Evolutionary conservation across 1,140 invertebrate genomes (phyloP), one percentile per base, ranked within the genome.

Genomic region (Odontomachus brunneus): DNA sequence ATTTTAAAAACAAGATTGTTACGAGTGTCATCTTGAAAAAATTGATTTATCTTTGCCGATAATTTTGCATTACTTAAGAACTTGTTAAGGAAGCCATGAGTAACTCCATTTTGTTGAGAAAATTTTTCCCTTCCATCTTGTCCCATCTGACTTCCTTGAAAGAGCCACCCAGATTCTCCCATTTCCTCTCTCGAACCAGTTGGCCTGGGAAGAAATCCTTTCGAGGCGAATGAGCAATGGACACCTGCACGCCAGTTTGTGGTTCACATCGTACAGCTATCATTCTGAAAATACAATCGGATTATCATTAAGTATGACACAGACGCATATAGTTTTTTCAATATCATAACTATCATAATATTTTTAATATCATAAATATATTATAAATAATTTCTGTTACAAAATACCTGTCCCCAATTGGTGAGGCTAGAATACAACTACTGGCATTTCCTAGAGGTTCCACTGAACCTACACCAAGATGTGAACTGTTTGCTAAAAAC

Each of bases 91-190:
- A 97, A 24, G 98, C 98, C 98, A 99, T 99, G 5, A 99, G 95
- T 82, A 99, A 95, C 95, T 99, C 98, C 96, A 99, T 98, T 95
- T 99, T 99, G 89, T 98, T 98, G 0, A 99, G 94, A 92, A 99
- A 99, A 94, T 99, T 99, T 90, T 98, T 97, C n/a, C 98, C 98
- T 92, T 99, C 98, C 96, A 99, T 98, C 94, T 98, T 98, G 65
- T 99, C 98, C 92, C 98, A 96, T 87, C 97, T 95, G 11, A 99
- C 97, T 95, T 98, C 97, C 92, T 98, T 97, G 93, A 98, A 99
- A 59, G 97, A 96, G 24, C 97, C 97, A 11, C 97, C 97, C 0
- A 99, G 94, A 93, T 98, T 97, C 91, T 98, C 97, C 98, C 98
- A 99, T 91, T 97, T 97, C 85, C 97, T 95, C 90, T 98, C 97